Base-by-base conservation (phyloP, 2,797 vertebrate genomes). In the Anguilla marmorata region DNA sequence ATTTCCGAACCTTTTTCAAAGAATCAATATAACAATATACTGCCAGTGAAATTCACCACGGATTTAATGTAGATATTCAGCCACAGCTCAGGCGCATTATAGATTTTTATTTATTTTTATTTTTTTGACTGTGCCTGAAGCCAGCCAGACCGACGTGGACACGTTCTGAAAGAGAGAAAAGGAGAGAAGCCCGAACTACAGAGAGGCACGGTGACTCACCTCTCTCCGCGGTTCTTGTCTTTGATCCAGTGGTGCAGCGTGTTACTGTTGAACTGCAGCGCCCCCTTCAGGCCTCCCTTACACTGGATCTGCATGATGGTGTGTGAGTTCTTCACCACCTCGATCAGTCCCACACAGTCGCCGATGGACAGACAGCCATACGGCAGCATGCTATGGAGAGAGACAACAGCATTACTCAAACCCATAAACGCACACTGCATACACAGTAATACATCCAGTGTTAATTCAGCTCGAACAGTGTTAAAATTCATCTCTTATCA, bases 261-360 rank as follows among this genome's bases (percentile, higher is more conserved):
- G 88, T 97, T 95, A 58, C 96, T 97, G 94, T 97, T 97, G 92
- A 97, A 97, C 94, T 97, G 97, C 90, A 97, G 94, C 0, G 96
- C 96, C 90, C 96, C 96, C 91, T 97, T 97, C 91, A 97, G 92
- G 85, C 96, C 96, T 3, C 96, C 96, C 93, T 97, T 97, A 90
- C 97, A 97, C 91, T 97, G 97, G 92, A 97, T 97, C 93, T 97
- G 96, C 97, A 97, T 97, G 93, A 97, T 97, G 88, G 97, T 97
- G 94, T 97, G 95, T 0, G 96, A 97, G 91, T 94, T 97, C 83
- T 96, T 95, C 52, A 97, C 96, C 89, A 97, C 97, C 91, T 97
- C 97, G 9, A 97, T 97, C 84, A 97, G 95, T 8, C 97, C 96
- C 89, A 97, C 97, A 0, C 96, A 97, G 93, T 97, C 97, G 30